Evolutionary conservation across 2,888 invertebrate genomes (phyloP), one percentile per base, ranked within the genome.

Genomic region (Tribolium freemani): DNA sequence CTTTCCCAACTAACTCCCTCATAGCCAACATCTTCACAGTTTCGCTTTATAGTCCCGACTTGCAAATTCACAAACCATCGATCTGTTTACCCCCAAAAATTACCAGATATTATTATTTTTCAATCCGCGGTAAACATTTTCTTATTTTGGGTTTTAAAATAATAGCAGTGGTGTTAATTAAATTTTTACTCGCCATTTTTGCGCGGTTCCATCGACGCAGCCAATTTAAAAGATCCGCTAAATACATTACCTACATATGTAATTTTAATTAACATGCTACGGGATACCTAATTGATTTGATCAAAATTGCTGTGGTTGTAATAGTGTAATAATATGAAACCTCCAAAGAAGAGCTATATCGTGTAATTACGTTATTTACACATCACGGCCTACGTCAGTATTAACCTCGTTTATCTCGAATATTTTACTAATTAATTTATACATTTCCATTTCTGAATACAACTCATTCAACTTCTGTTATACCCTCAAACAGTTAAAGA

Each of bases 291-390:
- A 68, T 50, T 31, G 57, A 8, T 31, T 26, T 71, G 64, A 71
- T 71, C 58, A 57, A 57, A 71, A 71, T 57, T 71, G 50, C 50
- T 57, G 48, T 53, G 64, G 64, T 31, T 56, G 50, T 66, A 68
- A 61, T 72, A 56, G 50, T 63, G 61, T 45, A 72, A 45, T 72
- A 69, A 69, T 69, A 64, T 30, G 46, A 58, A 57, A 64, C 53
- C 72, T 31, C 72, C 8, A 30, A 50, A 69, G 72, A 50, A 64
- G 21, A 38, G 57, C 51, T 69, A 44, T 57, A 63, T 21, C 9
- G 3, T 9, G 46, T 72, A 72, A 72, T 72, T 63, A 56, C 57
- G 57, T 72, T 72, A 72, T 69, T 69, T 68, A 69, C 51, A 69
- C 56, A 61, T 60, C 60, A 45, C 26, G 63, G 21, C 20, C 26